phyloP scores from a whole-genome alignment of 2,797 vertebrate genomes.

The Knipowitschia caucasica region DNA sequence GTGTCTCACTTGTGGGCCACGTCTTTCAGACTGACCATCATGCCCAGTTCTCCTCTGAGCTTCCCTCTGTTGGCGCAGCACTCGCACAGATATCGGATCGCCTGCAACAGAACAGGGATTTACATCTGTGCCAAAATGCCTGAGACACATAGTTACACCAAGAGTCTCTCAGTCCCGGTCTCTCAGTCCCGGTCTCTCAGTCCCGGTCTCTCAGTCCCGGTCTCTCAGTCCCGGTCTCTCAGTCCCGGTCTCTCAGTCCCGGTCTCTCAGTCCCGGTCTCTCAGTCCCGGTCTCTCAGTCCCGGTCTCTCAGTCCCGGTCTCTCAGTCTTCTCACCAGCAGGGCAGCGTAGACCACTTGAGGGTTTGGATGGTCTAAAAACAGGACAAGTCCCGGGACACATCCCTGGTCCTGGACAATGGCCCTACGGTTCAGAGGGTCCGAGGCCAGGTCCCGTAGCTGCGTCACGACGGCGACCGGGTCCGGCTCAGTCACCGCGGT shows the following conservation, averaged over 20 bases:
- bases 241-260: background rate
- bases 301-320: too few relatives aligned
- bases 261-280: background rate
- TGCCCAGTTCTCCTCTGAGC: constrained; percentile 89
- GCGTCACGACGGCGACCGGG: constrained; percentile 86
- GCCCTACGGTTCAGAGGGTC: constrained; percentile 89
- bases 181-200: background rate
- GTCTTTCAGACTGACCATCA: constrained; percentile 92
- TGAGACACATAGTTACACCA: background rate
- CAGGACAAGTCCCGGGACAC: constrained; percentile 89
- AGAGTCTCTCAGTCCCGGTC: background rate
- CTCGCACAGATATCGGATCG: constrained; percentile 88
- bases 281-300: too few relatives aligned
- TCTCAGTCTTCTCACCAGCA: constrained; percentile 77
- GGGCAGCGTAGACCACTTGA: constrained; percentile 88
- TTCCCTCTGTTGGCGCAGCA: constrained; percentile 87
- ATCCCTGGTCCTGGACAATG: constrained; percentile 93
- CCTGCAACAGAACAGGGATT: constrained; percentile 60
- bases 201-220: too few relatives aligned
- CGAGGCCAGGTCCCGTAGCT: constrained; percentile 87
- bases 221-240: too few relatives aligned
- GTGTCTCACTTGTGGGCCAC: constrained; percentile 89
- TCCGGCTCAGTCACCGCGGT: too few relatives aligned
- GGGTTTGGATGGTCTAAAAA: constrained; percentile 89
- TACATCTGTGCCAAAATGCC: background rate